Evolutionary conservation across 2,888 invertebrate species (phyloP), one percentile per base, ranked within the genome.

Genomic region (Caradrina clavipalpis): DNA sequence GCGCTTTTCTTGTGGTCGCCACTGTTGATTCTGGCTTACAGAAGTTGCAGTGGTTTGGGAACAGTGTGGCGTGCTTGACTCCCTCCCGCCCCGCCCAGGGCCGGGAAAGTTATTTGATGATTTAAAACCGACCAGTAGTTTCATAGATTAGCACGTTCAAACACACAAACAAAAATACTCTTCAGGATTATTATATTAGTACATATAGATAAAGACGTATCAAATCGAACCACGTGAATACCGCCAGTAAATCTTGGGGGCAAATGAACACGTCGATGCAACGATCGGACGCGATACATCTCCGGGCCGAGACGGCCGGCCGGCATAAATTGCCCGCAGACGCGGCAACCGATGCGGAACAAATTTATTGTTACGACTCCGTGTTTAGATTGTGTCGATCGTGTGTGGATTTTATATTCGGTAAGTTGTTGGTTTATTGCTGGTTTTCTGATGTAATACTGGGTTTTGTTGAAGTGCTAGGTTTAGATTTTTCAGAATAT

Each of bases 201-300:
- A 35, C 8, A 42, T 2, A 72, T 35, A 42, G 11, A 72, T 68
- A 82, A 71, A 80, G 58, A 50, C 64, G 72, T 76, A 85, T 80
- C 84, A 80, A 85, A 78, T 68, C 64, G 72, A 57, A 42, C 81
- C 81, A 84, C 82, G 80, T 82, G 84, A 76, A 81, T 79, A 71
- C 76, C 39, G 82, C 83, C 82, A 76, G 85, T 91, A 91, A 92
- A 91, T 91, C 90, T 89, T 86, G 65, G 69, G 86, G 84, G 85
- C 90, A 92, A 93, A 92, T 92, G 93, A 92, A 92, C 91, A 91
- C 87, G 92, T 93, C 92, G 80, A 84, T 86, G 85, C 85, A 86
- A 82, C 85, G 88, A 91, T 90, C 91, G 91, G 92, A 92, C 88
- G 86, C 91, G 85, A 94, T 93, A 92, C 92, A 93, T 93, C 91